phyloP scores from a whole-genome alignment of 2,888 invertebrate species.

The Leptinotarsa haldemani region DNA sequence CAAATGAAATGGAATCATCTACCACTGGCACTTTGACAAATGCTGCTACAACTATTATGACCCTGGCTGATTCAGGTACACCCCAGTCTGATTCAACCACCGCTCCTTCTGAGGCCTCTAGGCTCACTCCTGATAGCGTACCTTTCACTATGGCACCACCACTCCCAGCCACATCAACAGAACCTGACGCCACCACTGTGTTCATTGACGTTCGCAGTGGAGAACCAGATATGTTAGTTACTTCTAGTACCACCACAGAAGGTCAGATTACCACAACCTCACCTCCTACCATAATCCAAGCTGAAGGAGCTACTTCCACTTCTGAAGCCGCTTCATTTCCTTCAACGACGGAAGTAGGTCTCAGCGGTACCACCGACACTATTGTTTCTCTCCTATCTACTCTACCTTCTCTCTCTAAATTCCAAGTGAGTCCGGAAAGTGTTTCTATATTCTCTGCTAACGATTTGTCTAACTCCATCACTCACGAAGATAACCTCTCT shows the following conservation, averaged over 20 bases:
- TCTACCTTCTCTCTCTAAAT: slow-evolving; percentile 55
- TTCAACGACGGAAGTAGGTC: slow-evolving; percentile 66
- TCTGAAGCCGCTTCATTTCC: slow-evolving; percentile 56
- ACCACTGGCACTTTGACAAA: too few species aligned
- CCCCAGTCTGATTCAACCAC: not conserved
- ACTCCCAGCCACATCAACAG: not conserved
- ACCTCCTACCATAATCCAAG: slow-evolving; percentile 11
- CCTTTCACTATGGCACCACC: not conserved
- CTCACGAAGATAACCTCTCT: slow-evolving; percentile 69
- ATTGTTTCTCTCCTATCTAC: slow-evolving; percentile 53
- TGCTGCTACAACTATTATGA: too few species aligned
- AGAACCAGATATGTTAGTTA: not conserved
- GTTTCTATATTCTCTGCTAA: slow-evolving; percentile 63
- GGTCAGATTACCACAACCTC: not conserved
- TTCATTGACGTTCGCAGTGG: not conserved
- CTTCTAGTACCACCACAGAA: slow-evolving; percentile 11
- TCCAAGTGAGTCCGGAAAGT: slow-evolving; percentile 64
- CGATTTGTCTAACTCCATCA: slow-evolving; percentile 62
- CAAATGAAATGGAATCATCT: too few species aligned
- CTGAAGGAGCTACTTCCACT: slow-evolving; percentile 19
- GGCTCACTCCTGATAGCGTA: slow-evolving; percentile 19
- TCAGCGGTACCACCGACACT: slow-evolving; percentile 63
- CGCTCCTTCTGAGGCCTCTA: slow-evolving; percentile 33
- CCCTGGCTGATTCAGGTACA: not conserved
- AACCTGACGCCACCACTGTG: not conserved